Evolutionary conservation across 2,888 invertebrate species (phyloP), one percentile per base, ranked within the genome.

Genomic region (Acronicta leporina): DNA sequence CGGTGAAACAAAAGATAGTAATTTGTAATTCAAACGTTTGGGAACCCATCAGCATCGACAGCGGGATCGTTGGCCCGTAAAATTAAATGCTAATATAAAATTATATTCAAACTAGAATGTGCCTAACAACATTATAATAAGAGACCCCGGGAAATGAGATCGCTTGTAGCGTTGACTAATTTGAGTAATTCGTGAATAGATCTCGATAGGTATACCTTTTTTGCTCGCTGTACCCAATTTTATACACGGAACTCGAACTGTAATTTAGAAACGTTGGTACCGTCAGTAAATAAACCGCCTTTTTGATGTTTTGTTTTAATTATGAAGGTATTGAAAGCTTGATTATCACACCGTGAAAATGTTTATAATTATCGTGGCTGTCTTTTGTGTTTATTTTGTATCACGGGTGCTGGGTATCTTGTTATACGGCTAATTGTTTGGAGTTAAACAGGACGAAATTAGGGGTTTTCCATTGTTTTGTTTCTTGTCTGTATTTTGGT

Each of bases 1-100:
- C 73, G 67, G 63, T 57, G 66, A 79, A 71, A 82, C 81, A 83
- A 85, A 83, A 82, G 80, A 77, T 77, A 79, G 81, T 83, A 84
- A 84, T 86, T 84, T 83, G 57, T 74, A 71, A 80, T 75, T 58
- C 75, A 76, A 82, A 77, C 76, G 75, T 85, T 89, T 88, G 87
- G 86, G 87, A 90, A 89, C 89, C 78, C 77, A 77, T 80, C 80
- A 79, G 80, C 84, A 63, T 77, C 80, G 77, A 77, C 86, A 87
- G 73, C 75, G 72, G 70, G 86, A 86, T 84, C 92, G 86, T 87
- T 90, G 85, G 90, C 81, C 89, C 87, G 88, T 90, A 86, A 93
- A 93, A 94, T 93, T 92, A 94, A 93, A 94, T 94, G 94, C 92
- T 94, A 93, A 94, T 94, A 91, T 84, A 87, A 85, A 92, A 90